These are phyloP conservation scores for Lathamus discolor DNA, from an alignment of 2,113 vertebrate genomes.

Conservation along the genomic window DNA sequence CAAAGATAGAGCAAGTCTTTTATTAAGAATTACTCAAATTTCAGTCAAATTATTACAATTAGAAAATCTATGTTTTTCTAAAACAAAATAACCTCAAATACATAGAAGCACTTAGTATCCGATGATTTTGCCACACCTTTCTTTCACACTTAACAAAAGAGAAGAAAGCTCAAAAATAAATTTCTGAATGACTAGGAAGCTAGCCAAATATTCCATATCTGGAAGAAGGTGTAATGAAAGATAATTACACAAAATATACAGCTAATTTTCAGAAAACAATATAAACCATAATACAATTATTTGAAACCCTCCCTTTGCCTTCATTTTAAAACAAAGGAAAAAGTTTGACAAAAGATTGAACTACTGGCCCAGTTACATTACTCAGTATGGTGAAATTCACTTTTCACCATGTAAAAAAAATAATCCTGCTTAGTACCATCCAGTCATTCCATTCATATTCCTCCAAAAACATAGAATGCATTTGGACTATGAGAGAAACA, in stretches of 20 bases:
- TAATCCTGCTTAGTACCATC: neutral
- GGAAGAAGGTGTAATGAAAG: neutral
- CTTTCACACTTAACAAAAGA: neutral
- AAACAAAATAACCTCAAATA: neutral
- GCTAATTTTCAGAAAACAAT: neutral
- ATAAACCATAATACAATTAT: neutral
- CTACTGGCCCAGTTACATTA: neutral
- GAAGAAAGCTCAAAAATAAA: neutral
- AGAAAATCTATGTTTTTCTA: neutral
- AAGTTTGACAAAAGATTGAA: neutral
- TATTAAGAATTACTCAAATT: neutral
- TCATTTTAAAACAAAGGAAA: neutral
- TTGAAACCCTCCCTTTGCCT: neutral
- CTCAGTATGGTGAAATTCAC: neutral
- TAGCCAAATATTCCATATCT: neutral
- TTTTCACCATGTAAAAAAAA: neutral
- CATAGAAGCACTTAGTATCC: neutral
- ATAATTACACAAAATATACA: neutral
- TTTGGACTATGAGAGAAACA: neutral
- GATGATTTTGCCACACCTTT: neutral
- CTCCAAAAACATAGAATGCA: neutral
- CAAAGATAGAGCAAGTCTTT: neutral
- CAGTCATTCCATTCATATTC: neutral
- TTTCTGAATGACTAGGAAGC: neutral
- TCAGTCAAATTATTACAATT: slow-evolving; percentile 16